A percentile compares a stretch with the other conserved stretches of the same genome.
Evolutionary conservation across 2,113 vertebrate genomes (phyloP).

Genomic region (Tupaia chinensis): DNA sequence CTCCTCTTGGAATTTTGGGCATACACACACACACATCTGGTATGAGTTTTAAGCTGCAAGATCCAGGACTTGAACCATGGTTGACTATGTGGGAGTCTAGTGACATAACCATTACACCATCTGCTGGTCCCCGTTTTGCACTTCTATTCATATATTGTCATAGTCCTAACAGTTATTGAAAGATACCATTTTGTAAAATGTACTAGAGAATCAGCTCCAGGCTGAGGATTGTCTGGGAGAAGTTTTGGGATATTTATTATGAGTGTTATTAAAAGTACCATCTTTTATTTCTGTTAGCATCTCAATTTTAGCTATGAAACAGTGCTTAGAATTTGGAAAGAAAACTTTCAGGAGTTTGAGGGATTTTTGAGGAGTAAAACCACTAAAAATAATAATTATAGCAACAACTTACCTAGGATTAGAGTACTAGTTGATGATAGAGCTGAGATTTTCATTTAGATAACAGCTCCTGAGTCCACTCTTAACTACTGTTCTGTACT

Average conservation of each 20-base stretch:
- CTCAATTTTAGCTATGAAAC: slow-evolving; percentile 6
- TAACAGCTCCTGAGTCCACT: neutral
- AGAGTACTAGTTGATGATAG: neutral
- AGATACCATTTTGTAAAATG: neutral
- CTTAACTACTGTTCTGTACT: neutral
- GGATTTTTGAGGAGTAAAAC: neutral
- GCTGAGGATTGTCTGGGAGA: neutral
- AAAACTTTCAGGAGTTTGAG: neutral
- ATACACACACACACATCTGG: too few species aligned
- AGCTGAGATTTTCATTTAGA: neutral
- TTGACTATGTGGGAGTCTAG: too few species aligned
- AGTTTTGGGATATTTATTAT: neutral
- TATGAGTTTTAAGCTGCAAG: too few species aligned
- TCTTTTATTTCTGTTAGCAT: neutral
- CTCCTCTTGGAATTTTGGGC: too few species aligned
- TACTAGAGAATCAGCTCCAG: neutral
- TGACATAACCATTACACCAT: too few species aligned
- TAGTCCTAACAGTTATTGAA: neutral
- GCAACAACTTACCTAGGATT: neutral
- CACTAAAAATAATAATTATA: neutral
- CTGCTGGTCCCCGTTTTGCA: too few species aligned
- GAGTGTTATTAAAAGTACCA: neutral
- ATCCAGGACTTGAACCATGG: too few species aligned
- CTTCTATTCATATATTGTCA: neutral
- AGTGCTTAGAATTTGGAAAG: neutral